Evolutionary conservation across 2,113 vertebrate species (phyloP).

Genomic region (Redunca redunca): DNA sequence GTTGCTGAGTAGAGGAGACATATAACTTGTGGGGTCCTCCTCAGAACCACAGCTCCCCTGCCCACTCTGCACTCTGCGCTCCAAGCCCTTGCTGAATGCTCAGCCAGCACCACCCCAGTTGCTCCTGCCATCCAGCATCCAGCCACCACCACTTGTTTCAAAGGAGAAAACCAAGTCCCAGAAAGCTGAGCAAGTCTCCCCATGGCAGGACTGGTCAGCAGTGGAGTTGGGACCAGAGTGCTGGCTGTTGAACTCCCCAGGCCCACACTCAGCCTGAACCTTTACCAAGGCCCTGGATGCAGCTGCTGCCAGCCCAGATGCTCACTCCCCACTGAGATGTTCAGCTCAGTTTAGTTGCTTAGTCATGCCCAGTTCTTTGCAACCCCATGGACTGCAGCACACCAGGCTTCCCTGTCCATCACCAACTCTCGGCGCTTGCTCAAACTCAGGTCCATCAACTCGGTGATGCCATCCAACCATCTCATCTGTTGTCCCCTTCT

Average conservation of each 20-base stretch:
- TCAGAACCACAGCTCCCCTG: neutral
- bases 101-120: neutral
- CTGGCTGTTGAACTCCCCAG: neutral
- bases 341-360: neutral
- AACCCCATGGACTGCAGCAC: neutral
- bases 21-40: neutral
- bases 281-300: neutral
- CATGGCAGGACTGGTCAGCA: neutral
- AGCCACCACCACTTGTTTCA: neutral
- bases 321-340: neutral
- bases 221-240: neutral
- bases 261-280: neutral
- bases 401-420: neutral
- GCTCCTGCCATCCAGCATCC: neutral
- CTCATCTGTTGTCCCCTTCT: neutral
- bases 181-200: neutral
- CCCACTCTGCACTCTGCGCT: neutral
- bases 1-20: neutral
- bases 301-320: neutral
- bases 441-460: neutral
- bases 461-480: neutral
- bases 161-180: neutral
- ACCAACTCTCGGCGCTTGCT: neutral
- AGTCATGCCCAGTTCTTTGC: neutral
- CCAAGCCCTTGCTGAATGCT: neutral